A percentile compares a stretch with the other conserved stretches of the same genome.
Conservation (phyloP, 2,888 invertebrate genomes). For the Chymomyza procnemis region DNA sequence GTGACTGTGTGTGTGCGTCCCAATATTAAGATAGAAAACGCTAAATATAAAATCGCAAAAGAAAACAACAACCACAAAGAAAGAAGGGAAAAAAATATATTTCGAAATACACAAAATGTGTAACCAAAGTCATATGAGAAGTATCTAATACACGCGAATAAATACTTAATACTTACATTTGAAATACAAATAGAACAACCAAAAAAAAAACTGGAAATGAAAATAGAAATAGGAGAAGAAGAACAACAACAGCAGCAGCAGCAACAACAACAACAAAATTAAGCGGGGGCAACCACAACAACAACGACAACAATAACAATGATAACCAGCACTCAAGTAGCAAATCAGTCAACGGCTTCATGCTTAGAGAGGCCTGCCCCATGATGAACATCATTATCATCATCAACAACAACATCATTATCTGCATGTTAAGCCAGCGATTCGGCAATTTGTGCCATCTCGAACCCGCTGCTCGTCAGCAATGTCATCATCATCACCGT, state of each 20-base stretch:
- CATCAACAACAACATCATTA: background rate
- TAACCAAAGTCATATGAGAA: background rate
- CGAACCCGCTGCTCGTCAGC: background rate
- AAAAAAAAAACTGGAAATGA: background rate
- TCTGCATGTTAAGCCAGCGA: background rate
- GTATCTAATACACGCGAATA: background rate
- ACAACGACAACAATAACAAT: conserved; percentile 14
- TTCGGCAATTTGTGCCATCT: background rate
- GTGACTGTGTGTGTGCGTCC: conserved; percentile 3
- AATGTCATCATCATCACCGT: background rate
- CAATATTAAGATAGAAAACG: background rate
- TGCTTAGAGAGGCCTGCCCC: background rate
- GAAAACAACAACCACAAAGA: background rate
- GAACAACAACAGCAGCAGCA: background rate
- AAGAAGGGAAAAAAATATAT: background rate
- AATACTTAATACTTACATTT: background rate
- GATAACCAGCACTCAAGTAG: conserved; percentile 6
- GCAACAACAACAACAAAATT: background rate
- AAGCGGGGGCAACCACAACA: background rate
- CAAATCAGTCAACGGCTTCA: background rate
- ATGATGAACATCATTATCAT: background rate
- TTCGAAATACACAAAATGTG: background rate
- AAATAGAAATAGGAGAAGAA: background rate
- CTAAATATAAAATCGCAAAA: background rate
- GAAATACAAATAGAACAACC: background rate